Base-by-base conservation (phyloP, 2,113 vertebrate genomes). In the Thalassarche chlororhynchos region DNA sequence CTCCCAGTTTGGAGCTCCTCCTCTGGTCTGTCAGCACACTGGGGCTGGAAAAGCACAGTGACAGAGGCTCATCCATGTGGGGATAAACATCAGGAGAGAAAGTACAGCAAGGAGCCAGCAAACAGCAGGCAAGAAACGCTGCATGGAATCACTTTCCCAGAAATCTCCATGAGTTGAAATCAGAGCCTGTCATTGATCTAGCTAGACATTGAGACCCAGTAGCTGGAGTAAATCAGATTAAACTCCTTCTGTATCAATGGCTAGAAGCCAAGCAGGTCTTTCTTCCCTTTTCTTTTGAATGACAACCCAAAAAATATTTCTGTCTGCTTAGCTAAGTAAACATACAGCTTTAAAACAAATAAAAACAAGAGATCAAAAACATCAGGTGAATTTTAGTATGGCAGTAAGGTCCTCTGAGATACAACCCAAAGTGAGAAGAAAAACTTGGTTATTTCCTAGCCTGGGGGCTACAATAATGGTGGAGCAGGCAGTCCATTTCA, bases 151-250 rank as follows among this genome's bases (percentile, higher is more conserved):
- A 14, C 6, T 0, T 69, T 70, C 61, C 31, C 74, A 68, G 74
- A 66, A 95, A 84, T 93, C 60, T 83, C 90, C 52, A 38, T 1
- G 18, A 92, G 62, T 91, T 96, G 87, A 96, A 97, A 97, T 94
- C 93, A 92, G 86, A 91, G 86, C 65, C 94, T 64, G 62, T 91
- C 93, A 96, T 95, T 98, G 96, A 98, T 96, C 93, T 81, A 96
- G 84, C 40, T 66, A 88, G 92, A 91, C 87, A 75, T 12, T 2
- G 8, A 85, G 61, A 94, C 28, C 29, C 83, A 91, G 64, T 60
- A 89, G 85, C 89, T 86, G 75, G 77, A 94, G 90, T 85, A 98
- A 97, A 96, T 97, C 93, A 89, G 95, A 98, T 97, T 97, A 97
- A 97, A 87, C 77, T 76, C 66, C 88, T 85, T 90, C 89, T 89